Percentiles rank a stretch among this genome's conserved stretches.
These are phyloP conservation scores for Sebastes schlegelii DNA, from an alignment of 2,113 vertebrate species.

Conservation along the genomic window DNA sequence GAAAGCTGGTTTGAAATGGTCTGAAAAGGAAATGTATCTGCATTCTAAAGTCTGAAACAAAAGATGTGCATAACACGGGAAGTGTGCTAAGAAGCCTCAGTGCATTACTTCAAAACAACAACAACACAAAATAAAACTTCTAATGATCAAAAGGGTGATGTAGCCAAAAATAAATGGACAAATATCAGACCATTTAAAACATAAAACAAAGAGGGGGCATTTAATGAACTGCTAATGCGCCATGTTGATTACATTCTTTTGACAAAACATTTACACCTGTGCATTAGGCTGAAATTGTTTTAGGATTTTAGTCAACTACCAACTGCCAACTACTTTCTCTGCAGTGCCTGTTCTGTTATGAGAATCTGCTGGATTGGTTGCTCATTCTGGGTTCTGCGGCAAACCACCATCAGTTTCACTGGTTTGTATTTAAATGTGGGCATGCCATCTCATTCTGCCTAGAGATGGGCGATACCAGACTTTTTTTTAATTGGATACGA, in stretches of 20 bases:
- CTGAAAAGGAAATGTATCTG: not conserved
- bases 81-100: not conserved
- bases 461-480: no score
- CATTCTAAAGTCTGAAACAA: slow-evolving; percentile 6
- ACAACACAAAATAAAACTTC: not conserved
- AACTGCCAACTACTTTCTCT: not conserved
- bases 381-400: not conserved
- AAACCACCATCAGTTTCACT: no score
- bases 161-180: not conserved
- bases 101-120: slow-evolving; percentile 12
- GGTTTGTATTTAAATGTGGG: not conserved
- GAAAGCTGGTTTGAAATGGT: slow-evolving; percentile 15
- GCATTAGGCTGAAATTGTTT: slow-evolving; percentile 14
- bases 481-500: no score
- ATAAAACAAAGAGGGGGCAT: not conserved
- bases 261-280: slow-evolving; percentile 8
- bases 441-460: not conserved
- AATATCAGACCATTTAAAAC: slow-evolving; percentile 9
- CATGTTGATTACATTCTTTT: slow-evolving; percentile 14
- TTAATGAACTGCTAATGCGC: slow-evolving; percentile 25
- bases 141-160: slow-evolving; percentile 11
- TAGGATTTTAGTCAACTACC: slow-evolving; percentile 14
- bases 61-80: not conserved
- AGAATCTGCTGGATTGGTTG: not conserved
- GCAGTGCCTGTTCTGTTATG: not conserved